A percentile compares a stretch with the other conserved stretches of the same genome.
These are phyloP conservation scores for Steinernema hermaphroditum DNA, from an alignment of 2,888 invertebrate species.

Conservation along the genomic window DNA sequence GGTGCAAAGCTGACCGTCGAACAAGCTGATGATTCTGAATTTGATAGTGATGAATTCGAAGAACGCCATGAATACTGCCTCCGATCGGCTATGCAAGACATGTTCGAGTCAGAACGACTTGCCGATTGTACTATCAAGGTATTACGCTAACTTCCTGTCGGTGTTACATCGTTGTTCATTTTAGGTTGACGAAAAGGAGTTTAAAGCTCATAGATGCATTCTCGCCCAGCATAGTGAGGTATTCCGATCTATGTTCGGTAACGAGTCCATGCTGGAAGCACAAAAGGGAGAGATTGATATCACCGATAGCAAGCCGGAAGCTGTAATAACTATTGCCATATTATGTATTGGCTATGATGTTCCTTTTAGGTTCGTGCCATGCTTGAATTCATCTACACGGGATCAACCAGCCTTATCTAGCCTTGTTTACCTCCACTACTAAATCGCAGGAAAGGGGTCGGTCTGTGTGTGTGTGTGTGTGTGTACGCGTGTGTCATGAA, in stretches of 20 bases:
- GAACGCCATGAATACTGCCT: constrained; percentile 36
- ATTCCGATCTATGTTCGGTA: constrained; percentile 59
- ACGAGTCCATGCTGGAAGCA: constrained; percentile 61
- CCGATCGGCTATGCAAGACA: constrained; percentile 39
- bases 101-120: constrained; percentile 59
- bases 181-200: constrained; percentile 53
- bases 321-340: constrained; percentile 50
- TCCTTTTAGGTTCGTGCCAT: constrained; percentile 56
- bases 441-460: no score
- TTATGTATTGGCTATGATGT: background rate
- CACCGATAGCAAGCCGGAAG: constrained; percentile 57
- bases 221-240: constrained; percentile 60
- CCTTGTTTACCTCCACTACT: no score
- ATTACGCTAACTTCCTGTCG: no score
- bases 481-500: no score
- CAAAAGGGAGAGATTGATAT: constrained; percentile 59
- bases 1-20: constrained; percentile 57
- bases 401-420: constrained; percentile 46
- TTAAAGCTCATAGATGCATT: constrained; percentile 60
- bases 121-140: constrained; percentile 61
- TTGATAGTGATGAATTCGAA: constrained; percentile 42
- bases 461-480: no score
- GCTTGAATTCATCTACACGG: constrained; percentile 64
- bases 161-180: background rate
- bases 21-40: constrained; percentile 50